Evolutionary conservation across 2,888 invertebrate genomes (phyloP).

Genomic region (Anoplius nigerrimus): DNA sequence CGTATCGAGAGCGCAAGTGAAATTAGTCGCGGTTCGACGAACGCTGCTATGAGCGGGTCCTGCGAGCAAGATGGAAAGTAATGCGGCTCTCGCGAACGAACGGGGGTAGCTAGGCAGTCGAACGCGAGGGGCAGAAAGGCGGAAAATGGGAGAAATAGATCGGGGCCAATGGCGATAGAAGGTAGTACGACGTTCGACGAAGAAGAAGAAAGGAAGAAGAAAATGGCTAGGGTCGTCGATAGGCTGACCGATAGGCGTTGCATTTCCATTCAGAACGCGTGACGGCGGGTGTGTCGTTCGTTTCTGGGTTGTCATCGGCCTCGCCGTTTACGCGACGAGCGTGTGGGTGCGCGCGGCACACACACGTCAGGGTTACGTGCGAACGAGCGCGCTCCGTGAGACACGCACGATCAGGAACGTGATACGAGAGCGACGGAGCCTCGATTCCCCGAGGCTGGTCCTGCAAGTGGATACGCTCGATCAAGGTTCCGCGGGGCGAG

Average conservation of each 20-base stretch:
- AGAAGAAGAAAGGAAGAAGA: neutral
- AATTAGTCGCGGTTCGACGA: constrained; percentile 58
- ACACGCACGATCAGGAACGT: constrained; percentile 28
- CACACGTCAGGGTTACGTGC: too few relatives aligned
- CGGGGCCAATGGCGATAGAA: neutral
- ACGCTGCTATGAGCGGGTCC: constrained; percentile 29
- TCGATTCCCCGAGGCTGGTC: constrained; percentile 29
- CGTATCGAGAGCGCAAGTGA: constrained; percentile 57
- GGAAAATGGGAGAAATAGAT: constrained; percentile 17
- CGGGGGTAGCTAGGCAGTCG: constrained; percentile 32
- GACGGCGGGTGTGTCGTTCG: constrained; percentile 44
- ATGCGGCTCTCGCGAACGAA: constrained; percentile 43
- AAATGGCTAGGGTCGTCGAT: constrained; percentile 15
- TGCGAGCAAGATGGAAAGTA: constrained; percentile 48
- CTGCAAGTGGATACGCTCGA: constrained; percentile 8
- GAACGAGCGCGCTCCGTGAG: constrained; percentile 11
- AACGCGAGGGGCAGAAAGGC: neutral
- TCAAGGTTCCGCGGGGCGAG: neutral
- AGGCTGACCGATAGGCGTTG: constrained; percentile 18
- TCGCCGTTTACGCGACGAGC: constrained; percentile 19
- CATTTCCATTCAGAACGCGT: constrained; percentile 51
- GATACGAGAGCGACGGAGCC: constrained; percentile 33
- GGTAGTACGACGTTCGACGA: constrained; percentile 15
- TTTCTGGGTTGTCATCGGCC: constrained; percentile 37
- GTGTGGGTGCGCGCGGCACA: constrained; percentile 10